Percentiles rank a stretch among this genome's conserved stretches.
Conservation (phyloP, 2,113 vertebrate genomes). For the Oncorhynchus keta region DNA sequence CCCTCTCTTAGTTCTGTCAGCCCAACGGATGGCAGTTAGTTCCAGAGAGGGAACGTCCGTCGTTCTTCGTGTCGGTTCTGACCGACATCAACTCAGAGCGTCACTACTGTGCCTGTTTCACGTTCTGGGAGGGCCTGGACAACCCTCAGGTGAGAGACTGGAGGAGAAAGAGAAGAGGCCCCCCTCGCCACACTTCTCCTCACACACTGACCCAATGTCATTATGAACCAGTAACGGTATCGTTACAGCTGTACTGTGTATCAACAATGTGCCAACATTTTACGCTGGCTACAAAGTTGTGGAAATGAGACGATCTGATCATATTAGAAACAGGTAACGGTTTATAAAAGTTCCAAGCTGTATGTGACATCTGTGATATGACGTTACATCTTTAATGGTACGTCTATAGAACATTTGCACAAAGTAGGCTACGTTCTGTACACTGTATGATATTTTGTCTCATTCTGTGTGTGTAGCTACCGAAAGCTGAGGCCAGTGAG, state of each 20-base stretch:
- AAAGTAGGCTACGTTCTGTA: too few species aligned
- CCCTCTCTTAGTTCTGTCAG: conserved; percentile 86
- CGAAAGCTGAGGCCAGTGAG: conserved; percentile 73
- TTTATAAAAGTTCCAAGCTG: too few species aligned
- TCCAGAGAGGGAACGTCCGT: conserved; percentile 81
- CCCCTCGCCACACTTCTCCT: background rate
- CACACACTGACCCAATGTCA: background rate
- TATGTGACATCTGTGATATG: too few species aligned
- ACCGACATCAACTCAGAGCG: conserved; percentile 97
- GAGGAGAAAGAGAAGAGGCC: background rate
- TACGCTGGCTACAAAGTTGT: too few species aligned
- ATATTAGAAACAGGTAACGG: too few species aligned
- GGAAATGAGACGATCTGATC: too few species aligned
- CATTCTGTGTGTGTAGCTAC: conserved; percentile 53
- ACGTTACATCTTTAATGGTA: background rate
- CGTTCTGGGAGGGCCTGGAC: conserved; percentile 92
- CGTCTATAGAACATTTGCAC: background rate
- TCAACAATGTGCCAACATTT: too few species aligned
- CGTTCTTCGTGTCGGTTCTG: conserved; percentile 93
- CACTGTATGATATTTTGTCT: background rate
- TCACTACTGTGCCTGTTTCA: conserved; percentile 96
- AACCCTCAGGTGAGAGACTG: conserved; percentile 75
- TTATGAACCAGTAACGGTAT: too few species aligned
- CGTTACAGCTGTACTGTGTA: too few species aligned
- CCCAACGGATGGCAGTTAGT: conserved; percentile 94